Evolutionary conservation across 2,888 invertebrate genomes (phyloP).

Genomic region (Sphaeridia pumilis): DNA sequence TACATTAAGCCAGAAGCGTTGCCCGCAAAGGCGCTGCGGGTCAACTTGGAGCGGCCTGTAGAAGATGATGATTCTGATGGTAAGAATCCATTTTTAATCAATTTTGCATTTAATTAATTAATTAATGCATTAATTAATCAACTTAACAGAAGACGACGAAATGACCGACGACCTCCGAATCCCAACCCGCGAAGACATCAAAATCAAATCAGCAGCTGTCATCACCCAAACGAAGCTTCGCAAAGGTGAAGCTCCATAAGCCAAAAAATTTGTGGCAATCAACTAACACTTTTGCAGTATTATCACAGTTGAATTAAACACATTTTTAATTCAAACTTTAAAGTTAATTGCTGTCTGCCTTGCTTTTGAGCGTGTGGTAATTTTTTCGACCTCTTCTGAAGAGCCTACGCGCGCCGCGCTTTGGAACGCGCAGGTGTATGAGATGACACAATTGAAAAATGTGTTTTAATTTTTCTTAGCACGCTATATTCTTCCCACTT

Average conservation of each 20-base stretch:
- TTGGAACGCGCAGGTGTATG: no score
- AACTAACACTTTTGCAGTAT: no score
- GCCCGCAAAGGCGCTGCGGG: slow-evolving; percentile 23
- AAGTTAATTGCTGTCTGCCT: no score
- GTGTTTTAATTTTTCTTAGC: no score
- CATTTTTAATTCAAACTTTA: no score
- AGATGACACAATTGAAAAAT: no score
- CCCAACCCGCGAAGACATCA: slow-evolving; percentile 27
- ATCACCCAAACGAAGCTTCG: slow-evolving; percentile 26
- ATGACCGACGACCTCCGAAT: slow-evolving; percentile 29
- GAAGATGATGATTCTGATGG: slow-evolving; percentile 25
- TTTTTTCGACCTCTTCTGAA: no score
- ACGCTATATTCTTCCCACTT: no score
- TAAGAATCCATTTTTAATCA: neutral
- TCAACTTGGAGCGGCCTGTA: slow-evolving; percentile 24
- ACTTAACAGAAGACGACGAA: slow-evolving; percentile 14
- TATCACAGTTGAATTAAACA: no score
- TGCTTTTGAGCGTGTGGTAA: no score
- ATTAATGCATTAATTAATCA: neutral
- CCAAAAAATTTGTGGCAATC: no score
- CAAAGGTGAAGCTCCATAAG: slow-evolving; percentile 22
- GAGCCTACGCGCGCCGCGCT: no score
- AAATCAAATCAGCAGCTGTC: slow-evolving; percentile 25
- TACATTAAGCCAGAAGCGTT: slow-evolving; percentile 20
- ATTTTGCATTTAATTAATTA: neutral